A percentile compares a stretch with the other conserved stretches of the same genome.
phyloP scores from a whole-genome alignment of 1,140 invertebrate genomes.

The Trissolcus basalis region DNA sequence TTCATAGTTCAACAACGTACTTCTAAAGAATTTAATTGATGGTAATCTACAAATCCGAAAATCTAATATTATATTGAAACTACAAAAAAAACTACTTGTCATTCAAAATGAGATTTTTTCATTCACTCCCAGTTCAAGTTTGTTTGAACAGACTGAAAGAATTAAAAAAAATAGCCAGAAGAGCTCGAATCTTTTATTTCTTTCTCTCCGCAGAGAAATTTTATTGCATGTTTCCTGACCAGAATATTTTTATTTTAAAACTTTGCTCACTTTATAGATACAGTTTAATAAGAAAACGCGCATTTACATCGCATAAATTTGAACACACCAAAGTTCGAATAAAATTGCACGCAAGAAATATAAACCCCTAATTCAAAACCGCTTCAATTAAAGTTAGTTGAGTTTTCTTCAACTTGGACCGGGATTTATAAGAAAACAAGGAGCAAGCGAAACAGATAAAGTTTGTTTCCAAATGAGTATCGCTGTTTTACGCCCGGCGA shows the following conservation, averaged over 20 bases:
- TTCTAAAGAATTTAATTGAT: too few species aligned
- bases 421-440: not conserved
- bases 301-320: constrained; percentile 9
- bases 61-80: constrained; percentile 18
- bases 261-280: constrained; percentile 3
- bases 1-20: too few species aligned
- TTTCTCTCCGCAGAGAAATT: constrained; percentile 1
- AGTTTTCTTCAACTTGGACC: constrained; percentile 2
- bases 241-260: constrained; percentile 11
- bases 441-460: not conserved
- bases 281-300: not conserved
- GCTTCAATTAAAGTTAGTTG: not conserved
- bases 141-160: constrained; percentile 1
- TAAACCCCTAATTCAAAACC: constrained; percentile 7
- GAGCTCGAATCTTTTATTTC: constrained; percentile 6
- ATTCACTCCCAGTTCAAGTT: not conserved
- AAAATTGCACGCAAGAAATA: not conserved
- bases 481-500: constrained; percentile 3
- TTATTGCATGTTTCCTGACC: constrained; percentile 7
- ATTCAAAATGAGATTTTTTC: not conserved
- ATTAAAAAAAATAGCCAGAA: constrained; percentile 1
- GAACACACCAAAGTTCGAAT: not conserved
- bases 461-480: constrained; percentile 5
- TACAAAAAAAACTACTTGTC: not conserved
- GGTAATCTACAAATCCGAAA: constrained; percentile 4